phyloP scores from a whole-genome alignment of 2,797 vertebrate genomes.

The Coilia nasus region DNA sequence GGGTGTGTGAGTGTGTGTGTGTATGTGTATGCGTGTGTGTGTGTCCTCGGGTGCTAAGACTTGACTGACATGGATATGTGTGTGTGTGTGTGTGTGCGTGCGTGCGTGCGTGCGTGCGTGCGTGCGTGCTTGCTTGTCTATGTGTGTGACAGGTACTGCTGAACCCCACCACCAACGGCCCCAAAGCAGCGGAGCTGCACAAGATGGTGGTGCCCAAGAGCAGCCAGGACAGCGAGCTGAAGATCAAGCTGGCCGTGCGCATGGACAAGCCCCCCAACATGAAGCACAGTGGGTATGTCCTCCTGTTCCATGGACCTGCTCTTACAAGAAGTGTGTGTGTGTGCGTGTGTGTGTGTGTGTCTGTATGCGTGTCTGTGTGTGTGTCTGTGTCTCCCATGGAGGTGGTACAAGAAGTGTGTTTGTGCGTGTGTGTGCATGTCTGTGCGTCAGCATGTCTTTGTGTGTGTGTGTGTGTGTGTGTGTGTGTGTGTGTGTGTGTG shows the following conservation, averaged over 20 bases:
- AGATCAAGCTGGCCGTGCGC: conserved; percentile 91
- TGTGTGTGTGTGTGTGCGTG: too few relatives aligned
- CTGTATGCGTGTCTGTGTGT: not conserved
- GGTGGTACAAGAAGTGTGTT: too few relatives aligned
- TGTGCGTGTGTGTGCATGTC: not conserved
- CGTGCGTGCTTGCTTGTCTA: conserved; percentile 51
- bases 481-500: too few relatives aligned
- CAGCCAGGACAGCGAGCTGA: conserved; percentile 91
- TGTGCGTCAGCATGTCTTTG: too few relatives aligned
- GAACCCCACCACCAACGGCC: conserved; percentile 89
- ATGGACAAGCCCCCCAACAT: conserved; percentile 98
- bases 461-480: too few relatives aligned
- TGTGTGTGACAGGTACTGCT: conserved; percentile 81
- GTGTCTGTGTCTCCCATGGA: not conserved
- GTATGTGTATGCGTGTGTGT: too few relatives aligned
- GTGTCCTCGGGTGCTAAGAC: too few relatives aligned
- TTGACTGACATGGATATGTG: too few relatives aligned
- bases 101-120: too few relatives aligned
- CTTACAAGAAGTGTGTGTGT: too few relatives aligned
- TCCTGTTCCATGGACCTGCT: not conserved
- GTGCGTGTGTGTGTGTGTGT: too few relatives aligned
- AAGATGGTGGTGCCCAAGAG: conserved; percentile 92
- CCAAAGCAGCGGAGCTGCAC: conserved; percentile 89
- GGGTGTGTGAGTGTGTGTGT: too few relatives aligned
- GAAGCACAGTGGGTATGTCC: conserved; percentile 93